Evolutionary conservation across 2,113 vertebrate species (phyloP), one percentile per base, ranked within the genome.

Genomic region (Sciurus niger): DNA sequence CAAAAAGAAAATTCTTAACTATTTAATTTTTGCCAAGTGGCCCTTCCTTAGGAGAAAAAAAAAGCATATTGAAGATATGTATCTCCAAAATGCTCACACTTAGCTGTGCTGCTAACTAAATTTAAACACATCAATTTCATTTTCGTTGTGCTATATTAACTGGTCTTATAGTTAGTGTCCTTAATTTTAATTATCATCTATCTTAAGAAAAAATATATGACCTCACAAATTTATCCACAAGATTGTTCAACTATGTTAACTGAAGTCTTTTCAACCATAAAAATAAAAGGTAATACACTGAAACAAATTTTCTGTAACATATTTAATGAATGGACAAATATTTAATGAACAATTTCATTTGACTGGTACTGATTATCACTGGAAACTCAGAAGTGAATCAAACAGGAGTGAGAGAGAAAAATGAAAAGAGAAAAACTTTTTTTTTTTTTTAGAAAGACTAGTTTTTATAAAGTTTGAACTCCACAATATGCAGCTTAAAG

Each of bases 101-200:
- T 55, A 67, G 68, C 30, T 24, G 37, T 8, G 83, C 14, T 24
- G 63, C 76, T 73, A 73, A 72, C 16, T 65, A 79, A 55, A 93
- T 85, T 72, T 85, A 73, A 77, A 79, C 18, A 67, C 6, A 89
- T 78, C 76, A 32, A 82, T 63, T 78, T 95, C 72, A 72, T 84
- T 96, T 80, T 67, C 16, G 58, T 43, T 67, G 2, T 80, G 32
- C 18, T 6, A 53, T 7, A 67, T n/a, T 28, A 74, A 60, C 16
- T 67, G 1, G 8, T 9, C 10, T 87, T 60, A n/a, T 51, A 55
- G 67, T 89, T 84, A 40, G 46, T 18, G 72, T 58, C 11, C 32
- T 78, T 60, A 3, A 32, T 79, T 48, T 89, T 67, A 83, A 73
- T 51, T 90, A 68, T 46, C 55, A 51, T 55, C 10, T 85, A 3